A percentile compares a stretch with the other conserved stretches of the same genome.
These are phyloP conservation scores for Pristionchus fissidentatus DNA, from an alignment of 2,888 invertebrate genomes.

Conservation along the genomic window DNA sequence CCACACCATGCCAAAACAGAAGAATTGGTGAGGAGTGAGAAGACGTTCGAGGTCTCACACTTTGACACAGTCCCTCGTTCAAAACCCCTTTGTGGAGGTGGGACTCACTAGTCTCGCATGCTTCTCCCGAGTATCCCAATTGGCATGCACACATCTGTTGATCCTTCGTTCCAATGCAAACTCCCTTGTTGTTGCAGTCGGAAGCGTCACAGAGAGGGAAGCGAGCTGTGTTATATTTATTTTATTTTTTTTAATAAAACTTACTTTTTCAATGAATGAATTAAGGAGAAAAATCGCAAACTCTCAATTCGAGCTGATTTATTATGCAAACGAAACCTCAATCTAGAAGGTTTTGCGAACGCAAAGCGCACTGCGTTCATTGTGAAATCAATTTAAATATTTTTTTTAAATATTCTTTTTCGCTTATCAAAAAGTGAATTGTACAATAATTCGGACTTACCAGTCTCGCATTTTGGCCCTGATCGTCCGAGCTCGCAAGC, in stretches of 20 bases:
- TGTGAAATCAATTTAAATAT: too few relatives aligned
- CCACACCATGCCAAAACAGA: too few relatives aligned
- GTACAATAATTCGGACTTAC: neutral
- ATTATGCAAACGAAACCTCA: too few relatives aligned
- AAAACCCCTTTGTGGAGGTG: too few relatives aligned
- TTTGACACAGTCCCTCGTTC: too few relatives aligned
- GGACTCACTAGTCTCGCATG: slow-evolving; percentile 59
- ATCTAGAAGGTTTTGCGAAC: too few relatives aligned
- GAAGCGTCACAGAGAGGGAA: slow-evolving; percentile 64
- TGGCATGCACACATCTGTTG: slow-evolving; percentile 61
- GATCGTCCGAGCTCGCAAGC: slow-evolving; percentile 43
- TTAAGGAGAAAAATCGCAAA: neutral
- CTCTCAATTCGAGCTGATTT: neutral
- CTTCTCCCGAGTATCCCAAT: slow-evolving; percentile 61
- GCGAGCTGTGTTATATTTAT: slow-evolving; percentile 50
- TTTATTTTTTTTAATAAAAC: too few relatives aligned
- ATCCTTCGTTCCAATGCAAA: slow-evolving; percentile 66
- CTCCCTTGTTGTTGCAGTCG: slow-evolving; percentile 69
- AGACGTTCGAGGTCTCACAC: too few relatives aligned
- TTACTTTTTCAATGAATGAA: too few relatives aligned
- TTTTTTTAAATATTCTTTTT: neutral
- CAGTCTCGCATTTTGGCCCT: slow-evolving; percentile 42
- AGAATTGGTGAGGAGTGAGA: too few relatives aligned
- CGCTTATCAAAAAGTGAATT: neutral
- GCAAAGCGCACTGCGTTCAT: too few relatives aligned